Conservation (phyloP, 2,888 invertebrate species). For the Platerodrilus igneus region DNA sequence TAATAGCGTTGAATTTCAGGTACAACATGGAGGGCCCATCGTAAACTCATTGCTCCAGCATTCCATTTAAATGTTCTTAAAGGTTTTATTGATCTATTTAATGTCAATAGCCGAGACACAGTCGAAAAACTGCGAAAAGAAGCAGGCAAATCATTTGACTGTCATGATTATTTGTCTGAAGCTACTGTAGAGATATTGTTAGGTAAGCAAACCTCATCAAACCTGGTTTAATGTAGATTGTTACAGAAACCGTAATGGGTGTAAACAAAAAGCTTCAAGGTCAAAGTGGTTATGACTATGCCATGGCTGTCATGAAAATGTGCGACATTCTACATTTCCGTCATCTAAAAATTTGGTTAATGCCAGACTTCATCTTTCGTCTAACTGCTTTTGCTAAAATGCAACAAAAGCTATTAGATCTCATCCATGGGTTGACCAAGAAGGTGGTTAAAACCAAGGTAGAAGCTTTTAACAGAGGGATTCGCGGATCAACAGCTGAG, state of each 20-base stretch:
- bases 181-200: conserved; percentile 74
- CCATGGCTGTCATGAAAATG: conserved; percentile 87
- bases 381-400: conserved; percentile 69
- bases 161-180: conserved; percentile 81
- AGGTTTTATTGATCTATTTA: conserved; percentile 81
- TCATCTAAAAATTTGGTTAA: conserved; percentile 73
- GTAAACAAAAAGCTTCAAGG: conserved; percentile 79
- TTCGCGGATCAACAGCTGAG: conserved; percentile 45
- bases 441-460: conserved; percentile 65
- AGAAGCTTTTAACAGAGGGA: conserved; percentile 54
- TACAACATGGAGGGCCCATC: conserved; percentile 79
- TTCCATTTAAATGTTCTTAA: conserved; percentile 84
- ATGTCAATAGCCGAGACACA: conserved; percentile 72
- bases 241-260: conserved; percentile 80
- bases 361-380: conserved; percentile 73
- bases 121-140: conserved; percentile 70
- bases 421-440: conserved; percentile 76
- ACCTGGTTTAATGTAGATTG: neutral
- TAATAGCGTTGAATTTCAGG: too few relatives aligned
- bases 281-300: conserved; percentile 77
- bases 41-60: conserved; percentile 81
- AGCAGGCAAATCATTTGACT: conserved; percentile 67
- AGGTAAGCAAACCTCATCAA: conserved; percentile 6
- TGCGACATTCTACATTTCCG: conserved; percentile 79
- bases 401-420: conserved; percentile 66